Base-by-base conservation (phyloP, 2,113 vertebrate genomes). In the Neolamprologus cancellatus region DNA sequence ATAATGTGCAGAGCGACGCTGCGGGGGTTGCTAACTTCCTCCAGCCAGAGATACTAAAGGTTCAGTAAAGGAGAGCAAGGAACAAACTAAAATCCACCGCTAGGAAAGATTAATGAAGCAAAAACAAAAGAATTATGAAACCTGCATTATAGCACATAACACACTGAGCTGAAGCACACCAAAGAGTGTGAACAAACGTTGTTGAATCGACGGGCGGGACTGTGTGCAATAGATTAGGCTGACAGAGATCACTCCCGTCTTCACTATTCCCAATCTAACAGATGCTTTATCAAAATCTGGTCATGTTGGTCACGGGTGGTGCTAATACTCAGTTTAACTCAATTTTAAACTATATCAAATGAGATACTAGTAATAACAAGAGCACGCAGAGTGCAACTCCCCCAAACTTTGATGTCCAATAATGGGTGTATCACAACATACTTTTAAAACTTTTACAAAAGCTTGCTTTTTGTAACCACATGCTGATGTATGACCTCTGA, bases 161-260 rank as follows among this genome's bases (percentile, higher is more conserved):
- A 12, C 30, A 14, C 4, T 20, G 25, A 76, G 41, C 20, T 59
- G 23, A 59, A 81, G 1, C 2, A 61, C 25, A 44, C 17, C 17
- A 74, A 76, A 74, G 0, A 0, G 11, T 41, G 41, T 59, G 11
- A 23, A 59, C 76, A 66, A 66, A 20, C 4, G 0, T 53, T 2
- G n/a, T 6, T 0, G 52, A 79, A 41, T 12, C 1, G 1, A 69
- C 0, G 2, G 36, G n/a, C 2, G 2, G 64, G 36, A 79, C 5
- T 39, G n/a, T 23, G 6, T 57, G 78, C n/a, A 18, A 7, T 18
- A 13, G 6, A 30, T 81, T 9, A 30, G 2, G 17, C 7, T 81
- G 23, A 46, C 11, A 81, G 23, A 59, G 18, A 61, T 32, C 55
- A 9, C 25, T 32, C 23, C 34, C 23, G 30, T 1, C 5, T 46